Conservation (phyloP, 1,140 invertebrate genomes). For the Phymorhynchus buccinoides region DNA sequence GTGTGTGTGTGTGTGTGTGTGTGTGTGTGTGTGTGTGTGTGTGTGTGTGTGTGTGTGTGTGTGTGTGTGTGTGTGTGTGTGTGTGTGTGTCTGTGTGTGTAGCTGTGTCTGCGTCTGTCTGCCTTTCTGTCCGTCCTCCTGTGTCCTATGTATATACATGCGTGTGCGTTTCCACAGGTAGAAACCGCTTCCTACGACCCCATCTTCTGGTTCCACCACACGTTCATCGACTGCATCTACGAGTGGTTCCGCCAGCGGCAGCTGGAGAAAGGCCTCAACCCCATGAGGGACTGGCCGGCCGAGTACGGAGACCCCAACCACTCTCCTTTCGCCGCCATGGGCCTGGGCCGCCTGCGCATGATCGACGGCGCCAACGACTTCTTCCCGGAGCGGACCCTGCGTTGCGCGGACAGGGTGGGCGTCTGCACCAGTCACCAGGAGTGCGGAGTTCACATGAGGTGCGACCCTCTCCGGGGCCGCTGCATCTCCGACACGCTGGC, state of each 20-base stretch:
- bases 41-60: neutral
- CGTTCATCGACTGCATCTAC: conserved; percentile 53
- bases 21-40: neutral
- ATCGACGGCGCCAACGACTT: conserved; percentile 47
- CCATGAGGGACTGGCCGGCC: conserved; percentile 50
- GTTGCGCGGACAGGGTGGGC: conserved; percentile 32
- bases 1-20: neutral
- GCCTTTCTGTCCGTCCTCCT: neutral
- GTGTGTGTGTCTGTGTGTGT: neutral
- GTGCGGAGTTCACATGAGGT: conserved; percentile 45
- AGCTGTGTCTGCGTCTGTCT: neutral
- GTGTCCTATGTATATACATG: neutral
- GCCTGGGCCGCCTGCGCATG: conserved; percentile 45
- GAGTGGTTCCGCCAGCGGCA: conserved; percentile 51
- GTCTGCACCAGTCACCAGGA: conserved; percentile 38
- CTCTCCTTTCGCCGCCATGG: conserved; percentile 46
- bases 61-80: neutral
- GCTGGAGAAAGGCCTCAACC: conserved; percentile 44
- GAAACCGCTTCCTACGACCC: conserved; percentile 55
- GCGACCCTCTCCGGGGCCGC: conserved; percentile 35
- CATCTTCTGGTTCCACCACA: conserved; percentile 57
- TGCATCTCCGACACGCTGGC: conserved; percentile 45
- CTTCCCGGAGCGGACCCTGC: conserved; percentile 38
- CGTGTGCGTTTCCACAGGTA: conserved; percentile 23
- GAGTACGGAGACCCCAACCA: conserved; percentile 45